Evolutionary conservation across 2,797 vertebrate species (phyloP).

Genomic region (Poeciliopsis presidionis): DNA sequence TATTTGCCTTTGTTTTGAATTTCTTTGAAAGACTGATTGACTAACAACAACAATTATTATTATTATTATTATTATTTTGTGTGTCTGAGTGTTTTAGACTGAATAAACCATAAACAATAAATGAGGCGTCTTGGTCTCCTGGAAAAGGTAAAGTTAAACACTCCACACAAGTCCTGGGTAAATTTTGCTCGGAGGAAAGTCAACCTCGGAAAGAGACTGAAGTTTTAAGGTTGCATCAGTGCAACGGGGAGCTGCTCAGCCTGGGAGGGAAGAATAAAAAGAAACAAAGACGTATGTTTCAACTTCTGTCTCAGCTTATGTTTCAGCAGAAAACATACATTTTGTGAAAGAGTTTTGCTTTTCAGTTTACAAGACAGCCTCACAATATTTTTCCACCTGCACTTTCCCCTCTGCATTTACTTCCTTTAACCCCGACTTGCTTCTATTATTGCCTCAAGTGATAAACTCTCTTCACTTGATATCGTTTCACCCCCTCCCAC

Average conservation of each 20-base stretch:
- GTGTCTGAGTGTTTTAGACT: too few relatives aligned
- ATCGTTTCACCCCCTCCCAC: constrained; percentile 28
- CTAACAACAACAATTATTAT: too few relatives aligned
- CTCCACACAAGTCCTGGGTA: neutral
- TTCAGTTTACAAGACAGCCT: neutral
- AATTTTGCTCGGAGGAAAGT: neutral
- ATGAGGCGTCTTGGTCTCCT: neutral
- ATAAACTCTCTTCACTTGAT: constrained; percentile 32
- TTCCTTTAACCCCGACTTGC: neutral
- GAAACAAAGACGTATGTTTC: neutral
- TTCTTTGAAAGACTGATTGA: too few relatives aligned
- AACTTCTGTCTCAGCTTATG: neutral
- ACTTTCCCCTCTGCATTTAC: neutral
- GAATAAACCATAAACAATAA: too few relatives aligned
- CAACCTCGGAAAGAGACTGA: neutral
- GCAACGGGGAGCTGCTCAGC: neutral
- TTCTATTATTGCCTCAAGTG: constrained; percentile 28
- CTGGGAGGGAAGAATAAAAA: neutral
- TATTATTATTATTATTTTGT: too few relatives aligned
- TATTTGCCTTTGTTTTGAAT: too few relatives aligned
- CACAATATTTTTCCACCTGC: neutral
- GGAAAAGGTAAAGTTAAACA: neutral
- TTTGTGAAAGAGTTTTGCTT: neutral
- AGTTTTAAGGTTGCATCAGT: constrained; percentile 1
- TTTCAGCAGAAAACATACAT: neutral